Evolutionary conservation across 2,797 vertebrate species (phyloP), one percentile per base, ranked within the genome.

Genomic region (Serranus cabrilla): DNA sequence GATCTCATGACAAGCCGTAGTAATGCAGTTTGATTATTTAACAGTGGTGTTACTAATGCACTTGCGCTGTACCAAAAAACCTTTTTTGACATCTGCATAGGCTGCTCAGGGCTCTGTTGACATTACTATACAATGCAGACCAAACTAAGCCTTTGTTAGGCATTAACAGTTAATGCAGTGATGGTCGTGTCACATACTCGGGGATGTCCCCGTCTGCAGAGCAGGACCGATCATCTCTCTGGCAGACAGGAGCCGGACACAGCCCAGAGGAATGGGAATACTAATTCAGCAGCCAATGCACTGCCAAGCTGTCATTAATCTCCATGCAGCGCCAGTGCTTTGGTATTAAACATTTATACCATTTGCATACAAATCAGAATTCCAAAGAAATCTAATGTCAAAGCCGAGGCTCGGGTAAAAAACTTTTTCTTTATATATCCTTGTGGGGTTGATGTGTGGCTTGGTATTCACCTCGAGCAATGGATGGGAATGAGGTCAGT

Each of bases 321-420:
- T 91, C 85, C 71, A 80, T 68, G 78, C 82, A 79, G 67, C 63
- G 47, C 68, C 68, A 76, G 50, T 75, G 79, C 76, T 85, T 82
- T 83, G 66, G 62, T 81, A 89, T 91, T 81, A 91, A 91, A 92
- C 79, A 84, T 92, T 80, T 83, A 87, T 90, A 54, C 56, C 63
- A 87, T 92, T 90, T 92, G 84, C 89, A 91, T 91, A 83, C 76
- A 90, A 88, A 90, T 84, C 55, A 57, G 71, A 89, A 86, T 76
- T 74, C 81, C 62, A 83, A 78, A 82, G 72, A 84, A 87, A 82
- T 80, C 70, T 72, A 77, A 75, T 83, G 73, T 87, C 71, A 83
- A 69, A 83, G 71, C 71, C 50, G 78, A 76, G 58, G 64, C 74
- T 57, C 20, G 21, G 17, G 57, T 74, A 71, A 74, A 71, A 86